Percentiles rank a stretch among this genome's conserved stretches.
phyloP scores from a whole-genome alignment of 2,113 vertebrate species.

The Recurvirostra avosetta region DNA sequence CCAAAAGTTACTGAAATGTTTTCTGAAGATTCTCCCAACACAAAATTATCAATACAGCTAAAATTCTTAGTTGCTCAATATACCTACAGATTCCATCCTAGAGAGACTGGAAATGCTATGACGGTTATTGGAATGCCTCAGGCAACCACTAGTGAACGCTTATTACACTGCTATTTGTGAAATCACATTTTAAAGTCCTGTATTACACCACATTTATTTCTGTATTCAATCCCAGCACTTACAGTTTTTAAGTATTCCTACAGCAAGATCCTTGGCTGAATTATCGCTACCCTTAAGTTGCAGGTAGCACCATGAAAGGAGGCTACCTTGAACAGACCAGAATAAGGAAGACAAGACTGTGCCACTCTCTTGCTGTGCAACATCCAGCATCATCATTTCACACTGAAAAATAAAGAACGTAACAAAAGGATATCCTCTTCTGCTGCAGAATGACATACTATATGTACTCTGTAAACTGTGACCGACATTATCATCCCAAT shows the following conservation, averaged over 20 bases:
- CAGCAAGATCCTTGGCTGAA: conserved; percentile 75
- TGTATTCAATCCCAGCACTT: conserved; percentile 53
- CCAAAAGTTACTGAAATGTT: not conserved
- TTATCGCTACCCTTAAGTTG: conserved; percentile 84
- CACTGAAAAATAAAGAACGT: conserved; percentile 76
- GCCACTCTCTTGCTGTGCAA: conserved; percentile 75
- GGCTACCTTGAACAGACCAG: conserved; percentile 95
- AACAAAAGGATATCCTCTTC: not conserved
- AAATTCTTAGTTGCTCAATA: not conserved
- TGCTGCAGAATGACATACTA: not conserved
- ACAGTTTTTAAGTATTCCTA: conserved; percentile 89
- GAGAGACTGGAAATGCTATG: not conserved
- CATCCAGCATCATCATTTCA: conserved; percentile 84
- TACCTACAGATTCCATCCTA: not conserved
- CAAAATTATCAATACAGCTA: not conserved
- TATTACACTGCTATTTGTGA: not conserved
- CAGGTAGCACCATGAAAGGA: conserved; percentile 95
- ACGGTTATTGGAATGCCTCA: not conserved
- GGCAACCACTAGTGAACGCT: not conserved
- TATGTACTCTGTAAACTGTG: not conserved
- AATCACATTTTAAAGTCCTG: not conserved
- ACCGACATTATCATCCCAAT: not conserved
- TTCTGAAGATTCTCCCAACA: not conserved
- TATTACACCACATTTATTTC: not conserved
- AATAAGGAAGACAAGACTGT: conserved; percentile 88